Evolutionary conservation across 1,140 invertebrate genomes (phyloP), one percentile per base, ranked within the genome.

Genomic region (Tetramorium alpestre): DNA sequence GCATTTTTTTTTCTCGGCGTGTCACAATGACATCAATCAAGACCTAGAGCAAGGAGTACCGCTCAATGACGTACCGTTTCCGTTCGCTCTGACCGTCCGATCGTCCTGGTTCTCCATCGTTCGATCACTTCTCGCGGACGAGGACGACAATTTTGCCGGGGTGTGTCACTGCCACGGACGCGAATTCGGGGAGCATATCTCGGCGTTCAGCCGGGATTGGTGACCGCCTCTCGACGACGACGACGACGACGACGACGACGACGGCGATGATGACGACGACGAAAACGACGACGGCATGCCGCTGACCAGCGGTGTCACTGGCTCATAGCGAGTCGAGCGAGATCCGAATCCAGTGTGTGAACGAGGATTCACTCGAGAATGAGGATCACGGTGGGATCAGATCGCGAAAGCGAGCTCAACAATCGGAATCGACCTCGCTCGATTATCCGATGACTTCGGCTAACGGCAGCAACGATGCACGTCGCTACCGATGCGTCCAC

Each of bases 51-150:
- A 82, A 60, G 22, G 13, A 16, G 25, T 41, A 47, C 28, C 3
- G 8, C 13, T 22, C 7, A 13, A 1, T 73, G 13, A 91, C 89
- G 38, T 90, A 93, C 92, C 92, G 58, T 89, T 87, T 41, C 76
- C 86, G 60, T 92, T 89, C 64, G 86, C 88, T 54, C 56, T 76
- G 51, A 86, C 60, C 47, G 80, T 70, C 67, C 47, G 90, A 18
- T 92, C 85, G 58, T 91, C 58, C 3, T 86, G 70, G 47, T 89
- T 92, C 67, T 93, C 92, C 92, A 93, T 93, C 51, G 41, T 91
- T 91, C 22, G 62, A 65, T 67, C 22, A 86, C 85, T 82, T 73
- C 4, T 0, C 13, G 16, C 28, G 18, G n/a, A 10, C 44, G 62
- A 86, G 72, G 25, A 22, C 25, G 58, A 69, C 18, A 85, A 75